These are phyloP conservation scores for Pomatorhinus ruficollis DNA, from an alignment of 2,113 vertebrate species.

Conservation along the genomic window DNA sequence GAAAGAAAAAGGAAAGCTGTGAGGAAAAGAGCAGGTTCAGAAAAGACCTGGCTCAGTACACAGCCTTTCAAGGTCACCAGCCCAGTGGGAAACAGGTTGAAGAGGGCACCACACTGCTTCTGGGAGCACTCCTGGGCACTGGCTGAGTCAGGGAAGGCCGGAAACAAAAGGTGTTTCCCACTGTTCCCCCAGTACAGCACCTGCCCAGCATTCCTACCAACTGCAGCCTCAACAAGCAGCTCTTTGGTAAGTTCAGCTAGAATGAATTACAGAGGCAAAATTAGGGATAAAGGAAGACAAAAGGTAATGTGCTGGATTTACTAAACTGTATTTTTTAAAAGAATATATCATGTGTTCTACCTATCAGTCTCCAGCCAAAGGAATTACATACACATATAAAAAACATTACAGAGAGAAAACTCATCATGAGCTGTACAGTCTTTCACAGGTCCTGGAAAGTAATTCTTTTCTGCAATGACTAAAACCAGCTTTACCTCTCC, in stretches of 20 bases:
- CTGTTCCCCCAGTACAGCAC: neutral
- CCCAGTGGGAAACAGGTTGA: neutral
- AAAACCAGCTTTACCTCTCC: neutral
- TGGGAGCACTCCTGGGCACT: neutral
- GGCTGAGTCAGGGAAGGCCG: neutral
- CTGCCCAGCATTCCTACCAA: neutral
- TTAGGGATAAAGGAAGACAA: neutral
- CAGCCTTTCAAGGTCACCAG: neutral
- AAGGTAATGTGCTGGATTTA: neutral
- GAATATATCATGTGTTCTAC: neutral
- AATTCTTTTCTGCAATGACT: neutral
- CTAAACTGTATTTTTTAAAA: neutral
- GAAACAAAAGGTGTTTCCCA: neutral
- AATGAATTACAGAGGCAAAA: neutral
- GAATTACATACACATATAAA: neutral
- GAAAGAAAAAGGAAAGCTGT: neutral
- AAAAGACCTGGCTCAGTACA: neutral
- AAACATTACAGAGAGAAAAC: neutral
- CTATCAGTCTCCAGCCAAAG: neutral
- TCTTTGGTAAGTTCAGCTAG: neutral
- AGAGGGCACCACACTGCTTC: neutral
- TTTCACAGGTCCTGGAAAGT: neutral
- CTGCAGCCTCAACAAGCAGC: neutral
- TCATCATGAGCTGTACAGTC: neutral
- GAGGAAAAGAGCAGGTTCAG: neutral